Conservation (phyloP, 2,888 invertebrate species). For the Drosophila histrio region DNA sequence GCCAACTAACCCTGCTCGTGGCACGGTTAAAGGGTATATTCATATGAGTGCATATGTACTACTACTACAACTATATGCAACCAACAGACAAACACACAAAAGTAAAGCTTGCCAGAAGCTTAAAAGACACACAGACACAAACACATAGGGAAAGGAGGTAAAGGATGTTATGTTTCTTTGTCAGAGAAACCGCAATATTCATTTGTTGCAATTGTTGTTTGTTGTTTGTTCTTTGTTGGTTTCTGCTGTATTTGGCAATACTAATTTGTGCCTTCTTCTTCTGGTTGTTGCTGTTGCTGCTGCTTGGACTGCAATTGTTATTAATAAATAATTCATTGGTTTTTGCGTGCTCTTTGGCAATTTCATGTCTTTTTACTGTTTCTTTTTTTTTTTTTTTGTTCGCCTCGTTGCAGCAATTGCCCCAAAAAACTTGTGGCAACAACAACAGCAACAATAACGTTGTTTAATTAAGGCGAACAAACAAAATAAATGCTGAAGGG, state of each 20-base stretch:
- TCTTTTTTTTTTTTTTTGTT: neutral
- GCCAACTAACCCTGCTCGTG: neutral
- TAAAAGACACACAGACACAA: neutral
- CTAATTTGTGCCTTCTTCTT: constrained; percentile 7
- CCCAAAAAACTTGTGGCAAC: constrained; percentile 11
- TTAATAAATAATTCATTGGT: constrained; percentile 61
- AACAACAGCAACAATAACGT: constrained; percentile 16
- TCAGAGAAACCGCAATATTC: constrained; percentile 24
- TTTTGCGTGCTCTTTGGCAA: constrained; percentile 25
- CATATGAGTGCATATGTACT: neutral
- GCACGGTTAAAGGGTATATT: neutral
- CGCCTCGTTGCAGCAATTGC: constrained; percentile 9
- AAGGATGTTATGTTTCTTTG: neutral
- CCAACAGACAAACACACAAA: neutral
- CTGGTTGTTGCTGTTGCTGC: neutral
- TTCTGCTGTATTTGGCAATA: constrained; percentile 11
- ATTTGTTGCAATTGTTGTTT: constrained; percentile 15
- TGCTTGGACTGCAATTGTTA: constrained; percentile 37
- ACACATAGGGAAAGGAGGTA: neutral
- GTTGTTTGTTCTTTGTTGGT: constrained; percentile 1
- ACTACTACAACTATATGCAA: too few relatives aligned
- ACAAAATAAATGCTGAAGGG: constrained; percentile 13
- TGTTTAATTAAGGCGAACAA: constrained; percentile 46
- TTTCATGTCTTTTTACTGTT: neutral
- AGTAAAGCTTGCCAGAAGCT: constrained; percentile 14